Evolutionary conservation across 2,888 invertebrate genomes (phyloP).

Genomic region (Agrotis clavis): DNA sequence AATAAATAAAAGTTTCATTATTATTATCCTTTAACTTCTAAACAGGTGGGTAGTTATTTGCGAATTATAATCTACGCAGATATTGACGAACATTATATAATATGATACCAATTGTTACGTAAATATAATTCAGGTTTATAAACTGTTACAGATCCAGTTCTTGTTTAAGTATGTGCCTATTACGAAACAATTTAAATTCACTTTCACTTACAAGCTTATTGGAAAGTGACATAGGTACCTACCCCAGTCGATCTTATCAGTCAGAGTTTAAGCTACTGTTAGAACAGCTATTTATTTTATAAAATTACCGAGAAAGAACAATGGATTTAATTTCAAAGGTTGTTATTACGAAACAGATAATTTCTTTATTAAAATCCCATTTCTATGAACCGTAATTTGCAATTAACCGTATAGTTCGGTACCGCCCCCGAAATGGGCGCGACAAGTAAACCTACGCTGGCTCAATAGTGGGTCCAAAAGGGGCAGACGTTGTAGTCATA

Average conservation of each 20-base stretch:
- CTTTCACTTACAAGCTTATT: constrained; percentile 52
- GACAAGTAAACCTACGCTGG: no score
- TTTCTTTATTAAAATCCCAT: neutral
- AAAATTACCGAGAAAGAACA: neutral
- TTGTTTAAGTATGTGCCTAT: neutral
- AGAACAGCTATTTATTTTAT: no score
- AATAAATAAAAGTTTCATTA: no score
- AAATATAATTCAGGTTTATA: constrained; percentile 12
- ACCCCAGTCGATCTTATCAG: constrained; percentile 17
- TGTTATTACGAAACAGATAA: neutral
- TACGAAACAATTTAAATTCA: constrained; percentile 25
- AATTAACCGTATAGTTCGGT: no score
- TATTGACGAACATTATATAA: neutral
- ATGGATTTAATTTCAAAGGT: no score
- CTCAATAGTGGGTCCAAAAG: no score
- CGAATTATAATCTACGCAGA: neutral
- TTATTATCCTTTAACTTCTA: neutral
- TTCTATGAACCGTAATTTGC: neutral
- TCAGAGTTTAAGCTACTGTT: neutral
- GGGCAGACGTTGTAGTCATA: no score
- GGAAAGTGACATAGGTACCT: constrained; percentile 37
- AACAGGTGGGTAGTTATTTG: neutral
- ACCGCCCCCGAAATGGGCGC: no score
- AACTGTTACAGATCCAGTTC: constrained; percentile 42
- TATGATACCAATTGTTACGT: constrained; percentile 10